Base-by-base conservation (phyloP, 2,797 vertebrate species). In the Choloepus didactylus region DNA sequence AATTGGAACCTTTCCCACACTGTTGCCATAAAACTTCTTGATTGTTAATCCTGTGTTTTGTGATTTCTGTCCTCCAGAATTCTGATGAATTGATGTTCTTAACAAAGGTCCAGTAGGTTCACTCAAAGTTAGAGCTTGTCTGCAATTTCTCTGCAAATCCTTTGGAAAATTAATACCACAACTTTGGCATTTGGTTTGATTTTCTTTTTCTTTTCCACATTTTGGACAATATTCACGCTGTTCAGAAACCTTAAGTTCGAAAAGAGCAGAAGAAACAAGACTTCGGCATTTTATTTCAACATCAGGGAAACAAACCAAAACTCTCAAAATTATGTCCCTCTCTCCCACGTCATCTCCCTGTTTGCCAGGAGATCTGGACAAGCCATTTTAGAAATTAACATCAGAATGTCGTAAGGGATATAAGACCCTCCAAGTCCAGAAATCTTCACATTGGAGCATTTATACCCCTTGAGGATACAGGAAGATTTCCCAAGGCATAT, bases 21-120 rank as follows among this genome's bases (percentile, higher is more conserved):
- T 95, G 60, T 98, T 98, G 93, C 98, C 98, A 95, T 99, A 99
- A 98, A 99, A 99, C 97, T 98, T 98, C 97, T 98, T 99, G 96
- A 97, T 97, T 96, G 97, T 98, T 97, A 98, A 97, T 96, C 98
- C 98, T 98, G 98, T 97, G 98, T 98, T 97, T 97, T 98, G 95
- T 97, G 97, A 97, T 96, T 98, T 98, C 51, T 99, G 99, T 95
- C 98, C 98, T 83, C 98, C 66, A 92, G 98, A 98, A 97, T 98
- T 99, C 54, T 99, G 98, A 96, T 98, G 98, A 98, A 99, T 98
- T 93, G 99, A 98, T 9, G 99, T 98, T 31, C 99, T 98, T 35
- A 99, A 98, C 49, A 99, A 98, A 56, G 98, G 98, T 84, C 98
- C 98, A 29, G 98, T 87, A 54, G 98, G 96, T 87, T 98, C 96